Evolutionary conservation across 2,797 vertebrate species (phyloP), one percentile per base, ranked within the genome.

Genomic region (Acropternis orthonyx): DNA sequence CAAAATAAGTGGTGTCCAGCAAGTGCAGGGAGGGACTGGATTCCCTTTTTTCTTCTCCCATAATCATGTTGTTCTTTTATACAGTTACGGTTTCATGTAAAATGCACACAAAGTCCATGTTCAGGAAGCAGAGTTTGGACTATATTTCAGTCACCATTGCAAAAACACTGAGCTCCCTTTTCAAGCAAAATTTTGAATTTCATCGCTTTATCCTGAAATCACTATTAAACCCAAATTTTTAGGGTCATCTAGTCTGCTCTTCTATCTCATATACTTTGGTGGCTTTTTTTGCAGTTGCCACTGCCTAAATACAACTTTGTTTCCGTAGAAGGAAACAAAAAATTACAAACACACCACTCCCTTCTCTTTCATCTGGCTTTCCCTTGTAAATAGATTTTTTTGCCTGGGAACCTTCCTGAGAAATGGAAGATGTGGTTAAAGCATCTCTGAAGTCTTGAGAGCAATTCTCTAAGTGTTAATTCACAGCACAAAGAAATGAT

Each of bases 271-370:
- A 11, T 41, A 46, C 19, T 59, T 48, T 54, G 15, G 10, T 55
- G 66, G 9, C 1, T 36, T 32, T 59, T 59, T 66, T 65, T 74
- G 3, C 24, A 21, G 65, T 84, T 14, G 36, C 6, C 13, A n/a
- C 13, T 54, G 23, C 15, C 22, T 59, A 68, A 67, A 88, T 4
- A 0, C 23, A 41, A 1, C 4, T 7, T 28, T 55, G 9, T 67
- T 84, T 84, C 69, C 44, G 65, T 14, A 56, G 86, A 77, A 84
- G 14, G 13, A 84, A 81, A 80, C 2, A 0, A 36, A 44, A 67
- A 75, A 18, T 62, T 55, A 18, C n/a, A 21, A 15, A 34, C 24
- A 23, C 28, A 22, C 6, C 0, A 7, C 4, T 7, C 5, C 2
- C 6, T 77, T 17, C 59, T 44, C 51, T 62, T 66, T 14, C 21